Conservation (phyloP, 2,888 invertebrate genomes). For the Ectobius pallidus region DNA sequence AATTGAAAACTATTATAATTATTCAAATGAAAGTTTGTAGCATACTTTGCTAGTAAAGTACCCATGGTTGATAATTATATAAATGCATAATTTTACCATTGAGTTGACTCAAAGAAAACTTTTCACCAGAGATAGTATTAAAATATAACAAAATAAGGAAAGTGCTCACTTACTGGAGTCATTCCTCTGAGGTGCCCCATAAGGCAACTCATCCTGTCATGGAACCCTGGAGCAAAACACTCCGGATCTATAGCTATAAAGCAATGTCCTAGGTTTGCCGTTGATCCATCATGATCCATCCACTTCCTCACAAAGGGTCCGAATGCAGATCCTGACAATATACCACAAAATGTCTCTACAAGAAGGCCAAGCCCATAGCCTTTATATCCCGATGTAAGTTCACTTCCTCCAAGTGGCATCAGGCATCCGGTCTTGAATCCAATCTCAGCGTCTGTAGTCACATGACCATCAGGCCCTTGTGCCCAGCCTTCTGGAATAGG, state of each 20-base stretch:
- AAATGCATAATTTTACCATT: too few species aligned
- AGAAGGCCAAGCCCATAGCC: conserved; percentile 84
- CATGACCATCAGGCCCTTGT: conserved; percentile 65
- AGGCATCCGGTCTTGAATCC: conserved; percentile 66
- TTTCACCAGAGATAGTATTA: too few species aligned
- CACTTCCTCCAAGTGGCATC: conserved; percentile 76
- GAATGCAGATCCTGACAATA: conserved; percentile 72
- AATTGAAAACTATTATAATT: too few species aligned
- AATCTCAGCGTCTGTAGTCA: conserved; percentile 69
- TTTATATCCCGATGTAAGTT: conserved; percentile 82
- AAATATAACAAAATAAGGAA: too few species aligned
- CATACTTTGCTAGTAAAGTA: too few species aligned
- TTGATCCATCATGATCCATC: conserved; percentile 53
- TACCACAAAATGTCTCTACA: conserved; percentile 89
- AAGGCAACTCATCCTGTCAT: conserved; percentile 72
- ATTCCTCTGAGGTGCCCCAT: conserved; percentile 70
- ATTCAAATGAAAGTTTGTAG: too few species aligned
- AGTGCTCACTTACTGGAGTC: conserved; percentile 61
- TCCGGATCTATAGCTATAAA: conserved; percentile 86
- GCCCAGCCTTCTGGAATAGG: conserved; percentile 89
- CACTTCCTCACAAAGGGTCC: conserved; percentile 82
- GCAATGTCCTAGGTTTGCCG: conserved; percentile 86
- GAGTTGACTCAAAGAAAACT: too few species aligned
- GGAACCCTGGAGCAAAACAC: conserved; percentile 81
- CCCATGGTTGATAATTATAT: too few species aligned